phyloP scores from a whole-genome alignment of 2,888 invertebrate species.

The Tupiocoris notatus region DNA sequence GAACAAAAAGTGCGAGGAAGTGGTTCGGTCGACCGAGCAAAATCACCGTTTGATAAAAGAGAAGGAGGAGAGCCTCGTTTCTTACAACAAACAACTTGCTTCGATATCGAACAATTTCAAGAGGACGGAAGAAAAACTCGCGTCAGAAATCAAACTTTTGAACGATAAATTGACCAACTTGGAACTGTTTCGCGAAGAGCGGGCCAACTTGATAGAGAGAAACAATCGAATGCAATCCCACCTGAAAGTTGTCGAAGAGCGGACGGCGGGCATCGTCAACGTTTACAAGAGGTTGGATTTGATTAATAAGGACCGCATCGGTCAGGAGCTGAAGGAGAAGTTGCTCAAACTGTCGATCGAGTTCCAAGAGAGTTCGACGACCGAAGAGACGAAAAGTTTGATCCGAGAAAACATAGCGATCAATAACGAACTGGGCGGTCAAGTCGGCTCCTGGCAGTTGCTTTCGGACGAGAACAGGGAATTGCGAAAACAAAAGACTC shows the following conservation, averaged over 20 bases:
- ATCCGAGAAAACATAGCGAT: slow-evolving; percentile 35
- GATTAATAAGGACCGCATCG: slow-evolving; percentile 31
- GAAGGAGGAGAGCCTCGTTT: background rate
- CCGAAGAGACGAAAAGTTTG: slow-evolving; percentile 28
- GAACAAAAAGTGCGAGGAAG: slow-evolving; percentile 21
- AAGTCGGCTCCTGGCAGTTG: slow-evolving; percentile 27
- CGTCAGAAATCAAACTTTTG: slow-evolving; percentile 21
- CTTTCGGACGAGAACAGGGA: slow-evolving; percentile 22
- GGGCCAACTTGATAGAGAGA: slow-evolving; percentile 16
- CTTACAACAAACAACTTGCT: background rate
- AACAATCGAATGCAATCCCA: background rate
- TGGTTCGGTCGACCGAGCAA: slow-evolving; percentile 4
- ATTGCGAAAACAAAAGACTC: slow-evolving; percentile 1
- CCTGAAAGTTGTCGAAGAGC: slow-evolving; percentile 9
- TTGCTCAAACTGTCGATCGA: slow-evolving; percentile 31
- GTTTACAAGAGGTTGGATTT: slow-evolving; percentile 24
- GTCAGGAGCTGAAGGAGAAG: slow-evolving; percentile 24
- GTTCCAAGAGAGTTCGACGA: slow-evolving; percentile 24
- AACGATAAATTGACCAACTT: slow-evolving; percentile 21
- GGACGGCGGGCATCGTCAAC: slow-evolving; percentile 17
- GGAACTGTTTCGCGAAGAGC: slow-evolving; percentile 15
- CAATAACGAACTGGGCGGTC: slow-evolving; percentile 31
- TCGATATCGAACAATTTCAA: background rate
- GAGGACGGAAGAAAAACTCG: slow-evolving; percentile 14
- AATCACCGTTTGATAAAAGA: slow-evolving; percentile 9